These are phyloP conservation scores for Tarsius wallacei DNA, from an alignment of 2,797 vertebrate genomes.

Conservation along the genomic window DNA sequence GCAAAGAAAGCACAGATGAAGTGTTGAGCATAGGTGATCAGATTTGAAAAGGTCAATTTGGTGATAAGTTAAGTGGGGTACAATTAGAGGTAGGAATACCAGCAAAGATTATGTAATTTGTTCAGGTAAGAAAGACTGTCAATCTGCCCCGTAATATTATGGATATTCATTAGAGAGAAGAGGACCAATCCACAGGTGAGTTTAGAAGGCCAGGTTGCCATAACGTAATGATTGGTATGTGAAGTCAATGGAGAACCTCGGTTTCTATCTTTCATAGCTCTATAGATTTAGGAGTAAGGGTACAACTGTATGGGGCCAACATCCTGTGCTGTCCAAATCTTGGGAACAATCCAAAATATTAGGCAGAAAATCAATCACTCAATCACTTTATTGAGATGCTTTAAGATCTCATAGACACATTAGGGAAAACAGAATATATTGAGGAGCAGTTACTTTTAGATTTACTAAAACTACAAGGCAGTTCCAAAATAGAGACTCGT, in stretches of 20 bases:
- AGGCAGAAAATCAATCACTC: background rate
- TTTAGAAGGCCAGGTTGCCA: background rate
- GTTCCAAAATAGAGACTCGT: background rate
- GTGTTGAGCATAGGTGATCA: background rate
- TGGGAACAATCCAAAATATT: background rate
- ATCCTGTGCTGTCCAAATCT: background rate
- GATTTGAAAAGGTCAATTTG: background rate
- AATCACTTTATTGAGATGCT: background rate
- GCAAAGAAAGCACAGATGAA: background rate
- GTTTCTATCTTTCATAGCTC: background rate
- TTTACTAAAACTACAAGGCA: slow-evolving; percentile 21
- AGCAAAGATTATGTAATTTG: slow-evolving; percentile 2
- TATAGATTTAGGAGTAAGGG: background rate
- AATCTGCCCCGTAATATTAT: background rate
- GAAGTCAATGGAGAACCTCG: background rate
- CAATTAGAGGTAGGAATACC: background rate
- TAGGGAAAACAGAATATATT: background rate
- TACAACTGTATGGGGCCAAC: background rate
- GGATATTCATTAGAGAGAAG: background rate
- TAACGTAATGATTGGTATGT: too few relatives aligned
- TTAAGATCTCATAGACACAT: background rate
- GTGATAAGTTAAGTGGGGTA: background rate
- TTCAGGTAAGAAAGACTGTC: background rate
- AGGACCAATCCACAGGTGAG: background rate
- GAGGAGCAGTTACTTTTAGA: background rate